Conservation (phyloP, 2,888 invertebrate species). For the Plagodis pulveraria region DNA sequence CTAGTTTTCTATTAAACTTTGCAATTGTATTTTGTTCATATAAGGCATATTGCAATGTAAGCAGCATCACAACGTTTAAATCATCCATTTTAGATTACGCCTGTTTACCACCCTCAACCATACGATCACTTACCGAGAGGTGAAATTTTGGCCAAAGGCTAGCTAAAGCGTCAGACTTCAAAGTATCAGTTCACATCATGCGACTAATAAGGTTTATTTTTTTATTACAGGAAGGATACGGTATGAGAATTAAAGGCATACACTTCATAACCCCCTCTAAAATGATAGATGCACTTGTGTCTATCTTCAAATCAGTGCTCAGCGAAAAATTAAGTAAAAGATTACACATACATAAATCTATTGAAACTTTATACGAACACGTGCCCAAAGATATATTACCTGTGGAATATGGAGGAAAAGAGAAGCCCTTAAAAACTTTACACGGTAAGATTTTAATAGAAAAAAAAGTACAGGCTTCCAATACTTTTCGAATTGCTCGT, state of each 20-base stretch:
- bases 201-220: not conserved
- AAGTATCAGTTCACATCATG: too few species aligned
- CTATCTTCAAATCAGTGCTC: constrained; percentile 54
- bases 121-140: too few species aligned
- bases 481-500: too few species aligned
- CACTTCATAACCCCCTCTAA: constrained; percentile 57
- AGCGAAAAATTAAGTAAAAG: constrained; percentile 54
- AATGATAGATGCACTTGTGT: constrained; percentile 48
- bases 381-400: constrained; percentile 57
- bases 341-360: constrained; percentile 47
- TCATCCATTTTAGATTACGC: too few species aligned
- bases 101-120: too few species aligned
- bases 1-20: too few species aligned
- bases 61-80: too few species aligned
- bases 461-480: too few species aligned
- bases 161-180: too few species aligned
- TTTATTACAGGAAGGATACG: constrained; percentile 61
- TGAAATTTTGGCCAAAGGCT: too few species aligned
- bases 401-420: constrained; percentile 61
- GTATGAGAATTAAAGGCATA: constrained; percentile 58
- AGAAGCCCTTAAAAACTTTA: constrained; percentile 44
- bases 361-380: constrained; percentile 46
- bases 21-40: too few species aligned
- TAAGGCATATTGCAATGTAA: too few species aligned
- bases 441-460: constrained; percentile 42